These are phyloP conservation scores for Ephestia elutella DNA, from an alignment of 1,140 invertebrate genomes.

Conservation along the genomic window DNA sequence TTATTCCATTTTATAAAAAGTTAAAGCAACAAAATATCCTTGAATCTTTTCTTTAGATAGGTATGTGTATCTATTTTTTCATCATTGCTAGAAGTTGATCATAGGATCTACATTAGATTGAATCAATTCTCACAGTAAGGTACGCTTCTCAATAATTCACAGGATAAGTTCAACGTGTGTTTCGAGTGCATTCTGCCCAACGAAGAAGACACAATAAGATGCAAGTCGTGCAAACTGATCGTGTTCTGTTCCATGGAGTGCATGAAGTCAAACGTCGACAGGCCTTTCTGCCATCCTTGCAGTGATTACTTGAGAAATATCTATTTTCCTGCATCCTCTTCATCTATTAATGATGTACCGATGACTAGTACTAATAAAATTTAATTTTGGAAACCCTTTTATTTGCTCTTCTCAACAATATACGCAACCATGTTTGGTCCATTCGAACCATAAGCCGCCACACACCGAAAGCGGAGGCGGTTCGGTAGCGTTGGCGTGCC, in stretches of 20 bases:
- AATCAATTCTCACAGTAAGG: too few relatives aligned
- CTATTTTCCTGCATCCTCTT: slow-evolving; percentile 25
- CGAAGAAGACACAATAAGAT: slow-evolving; percentile 35
- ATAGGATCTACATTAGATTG: too few relatives aligned
- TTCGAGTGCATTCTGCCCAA: slow-evolving; percentile 55
- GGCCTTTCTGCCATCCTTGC: slow-evolving; percentile 49
- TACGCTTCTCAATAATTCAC: slow-evolving; percentile 25
- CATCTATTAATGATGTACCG: not conserved
- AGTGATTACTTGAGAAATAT: slow-evolving; percentile 37
- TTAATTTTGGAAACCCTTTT: not conserved
- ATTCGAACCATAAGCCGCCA: too few relatives aligned
- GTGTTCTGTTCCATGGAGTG: slow-evolving; percentile 50
- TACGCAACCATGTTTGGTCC: too few relatives aligned
- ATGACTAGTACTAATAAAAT: not conserved
- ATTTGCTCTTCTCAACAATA: too few relatives aligned
- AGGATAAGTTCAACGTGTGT: slow-evolving; percentile 53
- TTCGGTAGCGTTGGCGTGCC: too few relatives aligned
- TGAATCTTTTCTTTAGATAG: too few relatives aligned
- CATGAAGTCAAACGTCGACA: slow-evolving; percentile 38
- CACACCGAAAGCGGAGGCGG: too few relatives aligned
- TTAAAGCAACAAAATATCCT: too few relatives aligned
- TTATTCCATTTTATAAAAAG: too few relatives aligned
- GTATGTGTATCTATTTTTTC: too few relatives aligned
- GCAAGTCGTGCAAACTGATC: slow-evolving; percentile 40
- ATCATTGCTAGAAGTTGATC: too few relatives aligned